Evolutionary conservation across 2,888 invertebrate species (phyloP), one percentile per base, ranked within the genome.

Genomic region (Caenorhabditis sp.): DNA sequence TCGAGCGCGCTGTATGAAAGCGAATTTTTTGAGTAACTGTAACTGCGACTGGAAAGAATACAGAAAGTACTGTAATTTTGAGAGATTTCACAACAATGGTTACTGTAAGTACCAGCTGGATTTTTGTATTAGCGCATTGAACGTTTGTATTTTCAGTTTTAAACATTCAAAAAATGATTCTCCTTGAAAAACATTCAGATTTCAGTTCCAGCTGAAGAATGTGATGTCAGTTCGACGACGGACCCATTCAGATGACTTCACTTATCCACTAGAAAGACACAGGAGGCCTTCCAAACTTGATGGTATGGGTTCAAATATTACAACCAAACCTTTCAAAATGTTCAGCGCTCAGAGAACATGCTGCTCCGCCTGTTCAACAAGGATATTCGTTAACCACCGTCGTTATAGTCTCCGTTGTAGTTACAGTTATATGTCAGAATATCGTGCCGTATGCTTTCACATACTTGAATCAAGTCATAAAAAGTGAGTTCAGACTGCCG

Each of bases 391-490:
- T 70, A 14, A 47, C 14, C 31, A 80, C 69, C 12, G 74, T 82
- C 6, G 56, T 86, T 7, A 16, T 77, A 0, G 56, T 86, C 6
- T 86, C 83, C 14, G 31, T 84, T 12, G 22, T 77, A 31, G 82
- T 84, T 38, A 82, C 84, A 12, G n/a, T 86, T 12, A 24, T 77
- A 12, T 82, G 80, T 19, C 86, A 86, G 64, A 54, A 69, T 22
- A 8, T 75, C 38, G n/a, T 68, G 5, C 82, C 82, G 0, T 1
- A 41, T 2, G 70, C 61, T 14, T 44, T 81, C 12, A 44, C 70
- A 14, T 51, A 41, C 16, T 26, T 79, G 2, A 47, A 79, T 16
- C n/a, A 77, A 28, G 10, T 63, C 19, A 69, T 73, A 0, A 77
- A 77, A 69, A 66, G 72, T 66, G 35, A 31, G 49, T 26, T 1